Conservation (phyloP, 2,888 invertebrate species). For the Bombylius major region DNA sequence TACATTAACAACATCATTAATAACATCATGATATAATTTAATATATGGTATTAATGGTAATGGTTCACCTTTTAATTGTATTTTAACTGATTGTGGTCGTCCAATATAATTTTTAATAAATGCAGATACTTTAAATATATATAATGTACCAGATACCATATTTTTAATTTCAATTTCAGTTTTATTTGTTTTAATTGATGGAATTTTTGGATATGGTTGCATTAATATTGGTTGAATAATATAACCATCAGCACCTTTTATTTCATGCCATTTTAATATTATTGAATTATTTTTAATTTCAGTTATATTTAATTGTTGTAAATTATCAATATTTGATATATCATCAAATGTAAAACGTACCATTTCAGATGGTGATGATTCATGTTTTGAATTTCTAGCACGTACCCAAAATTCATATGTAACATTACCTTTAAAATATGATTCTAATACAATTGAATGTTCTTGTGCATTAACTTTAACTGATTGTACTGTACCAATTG, state of each 20-base stretch:
- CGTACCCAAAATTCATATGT: constrained; percentile 29
- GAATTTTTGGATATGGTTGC: constrained; percentile 43
- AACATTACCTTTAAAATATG: constrained; percentile 17
- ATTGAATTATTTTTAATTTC: constrained; percentile 42
- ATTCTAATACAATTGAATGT: constrained; percentile 15
- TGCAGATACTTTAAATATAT: constrained; percentile 40
- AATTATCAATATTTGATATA: constrained; percentile 47
- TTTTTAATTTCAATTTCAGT: constrained; percentile 35
- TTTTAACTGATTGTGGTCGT: constrained; percentile 22
- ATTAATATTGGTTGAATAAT: constrained; percentile 41
- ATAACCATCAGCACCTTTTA: constrained; percentile 48
- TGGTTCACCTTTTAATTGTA: constrained; percentile 31
- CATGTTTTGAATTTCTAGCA: constrained; percentile 48
- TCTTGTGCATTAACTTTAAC: constrained; percentile 14
- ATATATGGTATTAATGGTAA: constrained; percentile 21
- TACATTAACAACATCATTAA: constrained; percentile 45
- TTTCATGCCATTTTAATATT: constrained; percentile 47
- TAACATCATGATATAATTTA: constrained; percentile 39
- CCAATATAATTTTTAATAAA: constrained; percentile 41
- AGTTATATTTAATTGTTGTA: constrained; percentile 42
- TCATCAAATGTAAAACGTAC: constrained; percentile 49
- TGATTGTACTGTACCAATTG: constrained; percentile 30
- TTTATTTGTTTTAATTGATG: constrained; percentile 35
- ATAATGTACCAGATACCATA: constrained; percentile 38
- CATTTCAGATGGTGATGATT: constrained; percentile 49